phyloP scores from a whole-genome alignment of 2,888 invertebrate species.

The Callinectes sapidus region DNA sequence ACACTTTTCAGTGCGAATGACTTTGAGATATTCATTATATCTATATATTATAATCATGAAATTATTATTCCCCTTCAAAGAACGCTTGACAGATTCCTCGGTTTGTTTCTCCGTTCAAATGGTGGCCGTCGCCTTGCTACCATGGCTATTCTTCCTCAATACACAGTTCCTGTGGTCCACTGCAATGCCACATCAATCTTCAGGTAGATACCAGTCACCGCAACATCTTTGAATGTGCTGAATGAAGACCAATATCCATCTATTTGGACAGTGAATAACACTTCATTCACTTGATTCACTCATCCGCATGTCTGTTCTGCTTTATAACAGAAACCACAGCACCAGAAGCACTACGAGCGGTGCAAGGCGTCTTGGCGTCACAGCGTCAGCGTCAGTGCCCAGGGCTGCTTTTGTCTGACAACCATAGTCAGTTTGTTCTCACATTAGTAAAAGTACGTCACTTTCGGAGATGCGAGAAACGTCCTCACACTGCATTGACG shows the following conservation, averaged over 20 bases:
- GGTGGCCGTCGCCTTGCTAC: background rate
- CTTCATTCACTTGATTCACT: background rate
- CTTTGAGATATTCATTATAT: too few relatives aligned
- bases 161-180: background rate
- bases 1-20: too few relatives aligned
- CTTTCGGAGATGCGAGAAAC: background rate
- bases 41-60: too few relatives aligned
- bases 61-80: too few relatives aligned
- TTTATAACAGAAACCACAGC: background rate
- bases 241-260: background rate
- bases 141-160: background rate
- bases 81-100: background rate
- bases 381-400: background rate
- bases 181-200: background rate
- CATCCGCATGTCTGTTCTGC: background rate
- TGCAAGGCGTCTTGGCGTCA: background rate
- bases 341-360: background rate
- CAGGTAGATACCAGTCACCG: background rate
- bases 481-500: background rate
- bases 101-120: background rate
- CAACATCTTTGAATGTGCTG: background rate
- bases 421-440: background rate
- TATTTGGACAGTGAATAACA: background rate
- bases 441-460: background rate
- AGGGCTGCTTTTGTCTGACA: background rate